Conservation (phyloP, 2,113 vertebrate species). For the Fukomys damarensis region DNA sequence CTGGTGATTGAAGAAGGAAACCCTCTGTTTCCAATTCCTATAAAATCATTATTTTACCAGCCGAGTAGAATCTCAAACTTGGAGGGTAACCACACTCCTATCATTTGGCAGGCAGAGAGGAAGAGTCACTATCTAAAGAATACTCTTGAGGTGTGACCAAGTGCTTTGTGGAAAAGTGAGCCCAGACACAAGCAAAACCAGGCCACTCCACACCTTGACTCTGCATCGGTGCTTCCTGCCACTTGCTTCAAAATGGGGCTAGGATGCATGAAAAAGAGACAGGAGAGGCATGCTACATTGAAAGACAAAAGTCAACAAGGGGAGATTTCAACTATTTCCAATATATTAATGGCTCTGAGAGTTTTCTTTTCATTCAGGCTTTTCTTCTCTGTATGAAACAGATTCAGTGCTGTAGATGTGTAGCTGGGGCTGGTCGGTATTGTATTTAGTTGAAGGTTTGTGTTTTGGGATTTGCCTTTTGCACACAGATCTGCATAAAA, state of each 20-base stretch:
- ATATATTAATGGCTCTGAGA: neutral
- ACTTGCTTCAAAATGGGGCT: neutral
- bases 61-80: neutral
- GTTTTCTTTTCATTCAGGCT: neutral
- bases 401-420: neutral
- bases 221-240: neutral
- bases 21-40: neutral
- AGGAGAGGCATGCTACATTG: neutral
- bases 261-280: neutral
- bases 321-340: neutral
- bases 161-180: neutral
- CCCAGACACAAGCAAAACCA: neutral
- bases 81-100: neutral
- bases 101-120: neutral
- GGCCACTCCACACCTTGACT: neutral
- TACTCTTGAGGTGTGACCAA: neutral
- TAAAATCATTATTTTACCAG: neutral
- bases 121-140: neutral
- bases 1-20: conserved; percentile 30
- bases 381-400: neutral
- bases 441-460: neutral
- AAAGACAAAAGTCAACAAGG: neutral
- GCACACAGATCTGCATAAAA: neutral
- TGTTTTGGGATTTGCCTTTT: neutral
- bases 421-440: neutral